Evolutionary conservation across 2,113 vertebrate genomes (phyloP).

Genomic region (Microcebus tavaratra): DNA sequence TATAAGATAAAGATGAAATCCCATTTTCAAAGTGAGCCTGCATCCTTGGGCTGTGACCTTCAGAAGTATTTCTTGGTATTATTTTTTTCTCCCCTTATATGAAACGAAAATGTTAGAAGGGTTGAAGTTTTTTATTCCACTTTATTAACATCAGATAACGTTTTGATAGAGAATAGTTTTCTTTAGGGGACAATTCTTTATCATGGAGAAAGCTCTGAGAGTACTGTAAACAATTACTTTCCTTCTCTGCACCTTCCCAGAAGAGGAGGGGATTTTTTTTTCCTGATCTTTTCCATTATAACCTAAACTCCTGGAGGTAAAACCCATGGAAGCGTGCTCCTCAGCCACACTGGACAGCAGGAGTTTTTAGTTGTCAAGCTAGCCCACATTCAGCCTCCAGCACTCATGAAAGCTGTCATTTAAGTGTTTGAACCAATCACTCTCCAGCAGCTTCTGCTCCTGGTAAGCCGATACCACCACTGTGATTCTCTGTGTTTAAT

Average conservation of each 20-base stretch:
- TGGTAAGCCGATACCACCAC: not conserved
- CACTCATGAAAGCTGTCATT: not conserved
- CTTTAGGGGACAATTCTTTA: accelerated
- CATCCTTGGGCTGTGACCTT: not conserved
- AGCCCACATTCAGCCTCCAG: not conserved
- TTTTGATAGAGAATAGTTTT: not conserved
- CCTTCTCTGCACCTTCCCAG: too few species aligned
- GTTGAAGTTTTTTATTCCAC: not conserved
- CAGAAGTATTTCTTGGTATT: not conserved
- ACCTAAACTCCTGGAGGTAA: not conserved
- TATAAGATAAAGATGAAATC: not conserved
- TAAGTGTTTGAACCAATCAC: too few species aligned
- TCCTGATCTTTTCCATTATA: not conserved
- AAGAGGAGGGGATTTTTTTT: not conserved
- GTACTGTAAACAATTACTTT: not conserved
- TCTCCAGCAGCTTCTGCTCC: not conserved
- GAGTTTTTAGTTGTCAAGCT: not conserved
- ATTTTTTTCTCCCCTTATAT: not conserved
- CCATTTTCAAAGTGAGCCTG: not conserved
- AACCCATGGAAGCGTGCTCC: not conserved
- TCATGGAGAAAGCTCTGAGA: not conserved
- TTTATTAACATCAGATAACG: not conserved
- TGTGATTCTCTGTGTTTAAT: not conserved
- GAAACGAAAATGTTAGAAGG: accelerated
- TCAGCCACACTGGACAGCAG: accelerated